Base-by-base conservation (phyloP, 2,113 vertebrate genomes). In the Myiozetetes cayanensis region DNA sequence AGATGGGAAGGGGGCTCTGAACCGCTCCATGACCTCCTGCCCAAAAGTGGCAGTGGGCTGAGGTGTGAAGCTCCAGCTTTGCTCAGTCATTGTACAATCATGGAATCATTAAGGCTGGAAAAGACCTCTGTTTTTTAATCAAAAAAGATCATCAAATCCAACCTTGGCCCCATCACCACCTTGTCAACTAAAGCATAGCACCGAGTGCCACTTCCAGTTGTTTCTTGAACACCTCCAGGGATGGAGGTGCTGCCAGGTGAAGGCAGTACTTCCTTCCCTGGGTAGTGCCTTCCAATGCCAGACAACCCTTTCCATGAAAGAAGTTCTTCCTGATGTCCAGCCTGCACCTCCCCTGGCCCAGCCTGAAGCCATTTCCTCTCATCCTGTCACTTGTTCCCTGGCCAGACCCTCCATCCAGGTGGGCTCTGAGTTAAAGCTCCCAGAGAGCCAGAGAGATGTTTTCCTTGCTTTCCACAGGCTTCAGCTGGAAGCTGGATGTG, bases 41-140 rank as follows among this genome's bases (percentile, higher is more conserved):
- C 49, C 31, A 6, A 53, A 46, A 23, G 25, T 19, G 43, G 18
- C 12, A 4, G 18, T 0, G 0, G 12, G 2, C 13, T 10, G 46
- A 7, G 21, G 9, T 14, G 8, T 4, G 22, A 50, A 65, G 37
- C 14, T 25, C 80, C 37, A 16, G 16, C 25, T 89, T 46, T 10
- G 8, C 22, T 68, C 15, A 0, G 4, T 18, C 31, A 8, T 20
- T 7, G 4, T 13, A 56, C 63, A 44, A 23, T 55, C 39, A 24
- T 8, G 25, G 49, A 70, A 55, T 49, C 18, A 8, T 28, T 43
- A 43, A 22, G 3, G 17, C 21, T 70, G 55, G 72, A 49, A 76
- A 76, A 62, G 14, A 47, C 28, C 70, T 33, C 1, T 0, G n/a
- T n/a, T n/a, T n/a, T n/a, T n/a, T n/a, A n/a, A n/a, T n/a, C n/a